phyloP scores from a whole-genome alignment of 2,113 vertebrate species.

The Cygnus buccinator region DNA sequence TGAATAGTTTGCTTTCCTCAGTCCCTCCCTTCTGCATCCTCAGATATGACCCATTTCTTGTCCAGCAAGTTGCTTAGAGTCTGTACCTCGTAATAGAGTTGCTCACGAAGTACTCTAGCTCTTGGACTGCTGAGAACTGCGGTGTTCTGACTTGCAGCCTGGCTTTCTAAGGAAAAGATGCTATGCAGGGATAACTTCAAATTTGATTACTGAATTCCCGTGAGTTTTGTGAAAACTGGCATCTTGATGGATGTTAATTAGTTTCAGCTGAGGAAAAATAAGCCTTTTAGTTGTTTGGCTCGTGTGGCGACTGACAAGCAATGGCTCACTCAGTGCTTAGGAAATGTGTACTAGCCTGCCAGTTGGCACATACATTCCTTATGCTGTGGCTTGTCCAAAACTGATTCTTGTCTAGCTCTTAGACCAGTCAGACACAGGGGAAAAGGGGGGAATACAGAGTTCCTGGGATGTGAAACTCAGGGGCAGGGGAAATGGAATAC shows the following conservation, averaged over 20 bases:
- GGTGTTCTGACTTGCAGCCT: not conserved
- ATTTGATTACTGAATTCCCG: not conserved
- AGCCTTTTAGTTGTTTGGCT: not conserved
- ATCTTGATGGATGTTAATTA: conserved; percentile 14
- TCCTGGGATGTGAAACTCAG: not conserved
- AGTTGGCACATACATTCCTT: not conserved
- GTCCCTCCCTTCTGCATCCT: not conserved
- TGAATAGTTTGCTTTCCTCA: not conserved
- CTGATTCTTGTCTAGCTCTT: not conserved
- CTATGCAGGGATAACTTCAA: not conserved
- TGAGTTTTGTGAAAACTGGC: not conserved
- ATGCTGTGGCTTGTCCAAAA: not conserved
- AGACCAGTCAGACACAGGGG: not conserved
- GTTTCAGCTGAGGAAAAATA: not conserved
- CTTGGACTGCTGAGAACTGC: not conserved
- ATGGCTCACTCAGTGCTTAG: not conserved
- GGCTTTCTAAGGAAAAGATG: not conserved
- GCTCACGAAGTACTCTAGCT: not conserved
- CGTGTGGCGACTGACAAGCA: not conserved
- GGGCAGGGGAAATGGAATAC: not conserved
- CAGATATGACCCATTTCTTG: not conserved
- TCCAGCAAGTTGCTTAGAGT: not conserved
- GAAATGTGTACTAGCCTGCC: not conserved
- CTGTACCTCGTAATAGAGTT: not conserved
- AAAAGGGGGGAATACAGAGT: not conserved